A percentile compares a stretch with the other conserved stretches of the same genome.
Evolutionary conservation across 30 jellyfish, hydroid and myxozoan genomes (phyloP).

Genomic region (Aurelia aurita): DNA sequence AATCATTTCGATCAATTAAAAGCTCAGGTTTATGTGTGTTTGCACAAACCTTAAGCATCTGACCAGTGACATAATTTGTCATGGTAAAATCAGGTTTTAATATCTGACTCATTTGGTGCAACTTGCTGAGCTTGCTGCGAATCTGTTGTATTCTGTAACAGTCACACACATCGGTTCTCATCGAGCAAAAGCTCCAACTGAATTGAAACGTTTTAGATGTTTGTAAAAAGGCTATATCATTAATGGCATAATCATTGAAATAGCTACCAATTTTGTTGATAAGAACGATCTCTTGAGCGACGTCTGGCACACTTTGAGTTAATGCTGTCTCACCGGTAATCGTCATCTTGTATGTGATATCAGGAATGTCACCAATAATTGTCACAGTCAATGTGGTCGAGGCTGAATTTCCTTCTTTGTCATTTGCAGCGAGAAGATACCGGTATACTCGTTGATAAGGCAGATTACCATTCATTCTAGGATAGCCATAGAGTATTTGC

Average conservation of each 20-base stretch:
- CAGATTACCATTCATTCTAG: conserved; percentile 49
- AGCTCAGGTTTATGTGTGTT: conserved; percentile 55
- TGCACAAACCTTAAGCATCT: conserved; percentile 37
- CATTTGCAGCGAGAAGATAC: conserved; percentile 84
- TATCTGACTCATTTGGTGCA: neutral
- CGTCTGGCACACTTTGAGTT: conserved; percentile 19
- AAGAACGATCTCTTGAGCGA: conserved; percentile 70
- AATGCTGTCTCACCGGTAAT: conserved; percentile 34
- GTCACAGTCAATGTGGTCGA: conserved; percentile 61
- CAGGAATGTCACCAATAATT: conserved; percentile 60
- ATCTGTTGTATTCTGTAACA: conserved; percentile 48
- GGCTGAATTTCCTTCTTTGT: conserved; percentile 70
- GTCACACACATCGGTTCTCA: conserved; percentile 65
- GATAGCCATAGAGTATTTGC: conserved; percentile 79
- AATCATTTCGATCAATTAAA: conserved; percentile 41
- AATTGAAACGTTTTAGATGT: conserved; percentile 10
- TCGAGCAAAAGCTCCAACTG: conserved; percentile 81
- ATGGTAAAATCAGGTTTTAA: conserved; percentile 29
- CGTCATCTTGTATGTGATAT: conserved; percentile 25
- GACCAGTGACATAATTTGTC: conserved; percentile 13
- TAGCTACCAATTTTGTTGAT: conserved; percentile 37
- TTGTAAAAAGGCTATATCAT: conserved; percentile 56
- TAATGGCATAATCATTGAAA: conserved; percentile 56
- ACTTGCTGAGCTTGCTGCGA: conserved; percentile 7
- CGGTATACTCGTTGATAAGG: conserved; percentile 25